Conservation (phyloP, 2,888 invertebrate genomes). For the Chrysolina americana region DNA sequence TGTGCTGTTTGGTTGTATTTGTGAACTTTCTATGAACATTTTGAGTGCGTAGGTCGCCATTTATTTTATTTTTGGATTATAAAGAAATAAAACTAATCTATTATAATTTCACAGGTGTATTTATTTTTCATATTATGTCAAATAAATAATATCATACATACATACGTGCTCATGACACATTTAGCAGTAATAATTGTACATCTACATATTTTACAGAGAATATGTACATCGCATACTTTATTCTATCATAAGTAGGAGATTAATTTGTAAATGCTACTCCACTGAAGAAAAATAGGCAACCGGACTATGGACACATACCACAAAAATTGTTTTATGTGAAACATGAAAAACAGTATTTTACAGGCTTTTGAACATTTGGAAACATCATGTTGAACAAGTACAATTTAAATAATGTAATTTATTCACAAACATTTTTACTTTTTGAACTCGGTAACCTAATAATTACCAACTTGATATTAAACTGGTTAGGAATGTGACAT, state of each 20-base stretch:
- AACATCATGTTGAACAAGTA: too few relatives aligned
- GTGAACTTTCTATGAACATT: too few relatives aligned
- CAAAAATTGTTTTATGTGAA: neutral
- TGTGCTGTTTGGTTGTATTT: too few relatives aligned
- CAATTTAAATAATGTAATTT: too few relatives aligned
- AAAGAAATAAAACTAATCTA: neutral
- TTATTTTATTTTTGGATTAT: too few relatives aligned
- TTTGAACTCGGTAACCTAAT: too few relatives aligned
- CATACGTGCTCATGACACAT: constrained; percentile 58
- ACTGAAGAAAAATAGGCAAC: neutral
- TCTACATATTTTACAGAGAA: constrained; percentile 64
- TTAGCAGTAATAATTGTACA: constrained; percentile 44
- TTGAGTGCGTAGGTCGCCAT: too few relatives aligned
- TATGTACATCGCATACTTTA: constrained; percentile 61
- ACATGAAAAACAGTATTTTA: too few relatives aligned
- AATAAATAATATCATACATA: constrained; percentile 65
- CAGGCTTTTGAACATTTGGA: too few relatives aligned
- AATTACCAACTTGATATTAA: too few relatives aligned
- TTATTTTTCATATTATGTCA: constrained; percentile 58
- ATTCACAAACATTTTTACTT: too few relatives aligned
- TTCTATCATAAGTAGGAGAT: constrained; percentile 6
- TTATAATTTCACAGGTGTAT: constrained; percentile 53
- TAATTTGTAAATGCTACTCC: neutral
- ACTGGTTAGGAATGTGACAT: too few relatives aligned
- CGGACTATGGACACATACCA: neutral